Evolutionary conservation across 2,113 vertebrate species (phyloP), one percentile per base, ranked within the genome.

Genomic region (Pelobates fuscus): DNA sequence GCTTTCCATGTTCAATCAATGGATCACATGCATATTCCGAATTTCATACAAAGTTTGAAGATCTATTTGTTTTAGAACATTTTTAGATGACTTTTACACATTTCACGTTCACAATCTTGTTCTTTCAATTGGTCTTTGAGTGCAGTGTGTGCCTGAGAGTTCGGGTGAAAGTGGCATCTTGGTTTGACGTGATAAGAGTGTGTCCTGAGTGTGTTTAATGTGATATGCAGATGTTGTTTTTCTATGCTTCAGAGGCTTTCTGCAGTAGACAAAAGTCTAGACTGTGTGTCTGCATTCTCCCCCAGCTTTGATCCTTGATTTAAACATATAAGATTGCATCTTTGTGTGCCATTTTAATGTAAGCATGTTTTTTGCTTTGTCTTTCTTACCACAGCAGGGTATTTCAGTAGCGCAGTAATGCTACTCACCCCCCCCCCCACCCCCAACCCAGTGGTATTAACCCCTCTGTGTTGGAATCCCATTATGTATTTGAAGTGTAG

Each of bases 291-390:
- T 93, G 87, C 89, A 81, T 86, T 85, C 85, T 90, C 77, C 78
- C 88, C 2, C 79, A 44, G 82, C 90, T 94, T 92, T 92, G 89
- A 94, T 92, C 86, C 77, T 87, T 90, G 83, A 89, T 93, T 90
- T 90, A 92, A 92, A 92, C 86, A 82, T 57, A 79, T 87, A 83
- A 21, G 87, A 77, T 85, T 86, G 78, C 81, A 86, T 92, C 88
- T 89, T 88, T 84, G 84, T 86, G 81, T 84, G 87, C 82, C 44
- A 67, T 77, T 79, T 84, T 76, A 46, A 25, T 37, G 21, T 74
- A 54, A 73, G 27, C 20, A 49, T 63, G 52, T 26, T 27, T 29
- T 55, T 44, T 61, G 69, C 57, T 61, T 71, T 61, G 68, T 60
- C 29, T 44, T 26, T 30, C n/a, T 21, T 23, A n/a, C 67, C 67